Evolutionary conservation across 2,113 vertebrate genomes (phyloP).

Genomic region (Anoura caudifer): DNA sequence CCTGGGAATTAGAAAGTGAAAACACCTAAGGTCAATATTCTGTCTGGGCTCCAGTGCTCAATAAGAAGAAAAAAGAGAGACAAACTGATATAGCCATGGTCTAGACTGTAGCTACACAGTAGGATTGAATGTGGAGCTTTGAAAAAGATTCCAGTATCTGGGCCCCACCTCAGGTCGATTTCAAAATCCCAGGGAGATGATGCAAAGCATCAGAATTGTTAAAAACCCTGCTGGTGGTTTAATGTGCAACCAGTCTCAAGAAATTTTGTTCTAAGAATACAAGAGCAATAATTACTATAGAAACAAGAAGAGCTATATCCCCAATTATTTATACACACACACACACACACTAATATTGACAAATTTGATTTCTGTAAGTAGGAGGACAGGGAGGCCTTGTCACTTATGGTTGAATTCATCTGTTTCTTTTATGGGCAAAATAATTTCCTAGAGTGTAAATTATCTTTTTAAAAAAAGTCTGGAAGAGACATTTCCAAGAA

Average conservation of each 20-base stretch:
- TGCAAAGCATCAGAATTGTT: neutral
- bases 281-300: neutral
- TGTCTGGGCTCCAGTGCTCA: neutral
- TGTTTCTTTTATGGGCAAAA: slow-evolving; percentile 34
- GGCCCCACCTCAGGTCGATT: neutral
- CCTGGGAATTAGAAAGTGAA: slow-evolving; percentile 37
- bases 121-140: neutral
- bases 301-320: neutral
- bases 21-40: neutral
- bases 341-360: neutral
- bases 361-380: neutral
- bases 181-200: neutral
- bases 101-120: neutral
- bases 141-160: neutral
- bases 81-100: neutral
- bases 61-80: neutral
- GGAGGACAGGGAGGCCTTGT: neutral
- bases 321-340: neutral
- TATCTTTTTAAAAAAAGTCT: slow-evolving; percentile 17
- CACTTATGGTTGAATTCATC: neutral
- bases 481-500: slow-evolving; percentile 63
- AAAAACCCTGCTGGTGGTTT: neutral
- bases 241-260: neutral
- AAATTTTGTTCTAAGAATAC: slow-evolving; percentile 8
- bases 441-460: slow-evolving; percentile 66